These are phyloP conservation scores for Leptonema lineaticorne DNA, from an alignment of 1,140 invertebrate genomes.

Conservation along the genomic window DNA sequence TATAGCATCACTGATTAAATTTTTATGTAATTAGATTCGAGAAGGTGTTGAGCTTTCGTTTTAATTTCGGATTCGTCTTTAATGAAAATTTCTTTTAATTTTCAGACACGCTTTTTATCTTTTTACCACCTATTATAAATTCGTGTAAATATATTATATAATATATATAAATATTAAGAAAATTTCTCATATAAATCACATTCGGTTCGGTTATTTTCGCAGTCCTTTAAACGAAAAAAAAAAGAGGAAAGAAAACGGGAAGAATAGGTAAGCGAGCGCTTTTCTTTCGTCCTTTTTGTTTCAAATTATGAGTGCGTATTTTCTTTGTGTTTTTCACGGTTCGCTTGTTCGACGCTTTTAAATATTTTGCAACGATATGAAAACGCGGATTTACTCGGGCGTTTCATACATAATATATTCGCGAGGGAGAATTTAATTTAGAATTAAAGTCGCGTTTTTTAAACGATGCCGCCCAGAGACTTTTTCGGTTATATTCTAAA, in stretches of 20 bases:
- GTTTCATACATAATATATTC: neutral
- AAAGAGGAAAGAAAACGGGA: too few relatives aligned
- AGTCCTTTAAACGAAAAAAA: neutral
- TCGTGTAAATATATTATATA: neutral
- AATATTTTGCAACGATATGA: neutral
- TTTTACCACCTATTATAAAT: neutral
- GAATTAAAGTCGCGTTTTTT: constrained; percentile 1
- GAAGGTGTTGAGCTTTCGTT: too few relatives aligned
- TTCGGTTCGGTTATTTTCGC: neutral
- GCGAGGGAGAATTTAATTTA: neutral
- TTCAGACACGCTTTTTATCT: too few relatives aligned
- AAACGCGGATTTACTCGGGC: neutral
- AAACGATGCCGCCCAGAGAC: too few relatives aligned
- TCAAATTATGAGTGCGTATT: neutral
- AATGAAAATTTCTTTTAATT: too few relatives aligned
- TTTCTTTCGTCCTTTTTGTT: neutral
- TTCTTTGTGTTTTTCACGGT: constrained; percentile 15
- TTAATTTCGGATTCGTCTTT: too few relatives aligned
- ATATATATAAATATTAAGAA: neutral
- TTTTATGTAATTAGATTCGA: too few relatives aligned
- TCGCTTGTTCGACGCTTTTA: neutral
- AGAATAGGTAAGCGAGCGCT: neutral
- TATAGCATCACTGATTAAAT: too few relatives aligned
- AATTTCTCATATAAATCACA: neutral
- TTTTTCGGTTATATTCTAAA: too few relatives aligned